Evolutionary conservation across 2,113 vertebrate species (phyloP).

Genomic region (Zootoca vivipara): DNA sequence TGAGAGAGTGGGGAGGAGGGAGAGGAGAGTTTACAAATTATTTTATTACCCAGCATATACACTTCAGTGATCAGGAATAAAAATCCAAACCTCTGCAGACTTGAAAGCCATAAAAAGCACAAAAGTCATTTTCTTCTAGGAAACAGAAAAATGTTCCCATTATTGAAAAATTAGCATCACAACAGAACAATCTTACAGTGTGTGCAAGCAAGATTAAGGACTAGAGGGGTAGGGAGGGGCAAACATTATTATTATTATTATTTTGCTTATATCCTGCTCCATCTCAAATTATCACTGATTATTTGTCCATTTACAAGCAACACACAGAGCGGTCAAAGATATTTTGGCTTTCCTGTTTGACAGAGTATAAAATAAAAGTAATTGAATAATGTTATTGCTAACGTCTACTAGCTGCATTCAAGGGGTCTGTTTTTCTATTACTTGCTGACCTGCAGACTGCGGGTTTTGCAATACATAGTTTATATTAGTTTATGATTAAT

Average conservation of each 20-base stretch:
- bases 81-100: slow-evolving; percentile 32
- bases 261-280: neutral
- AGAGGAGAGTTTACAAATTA: neutral
- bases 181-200: neutral
- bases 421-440: neutral
- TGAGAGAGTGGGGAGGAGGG: neutral
- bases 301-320: slow-evolving; percentile 6
- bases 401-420: neutral
- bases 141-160: neutral
- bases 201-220: neutral
- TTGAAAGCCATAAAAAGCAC: slow-evolving; percentile 7
- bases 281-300: slow-evolving; percentile 5
- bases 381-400: neutral
- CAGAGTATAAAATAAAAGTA: neutral
- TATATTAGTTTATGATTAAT: neutral
- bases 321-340: neutral
- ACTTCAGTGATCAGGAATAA: slow-evolving; percentile 36
- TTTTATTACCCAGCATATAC: slow-evolving; percentile 12
- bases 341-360: neutral
- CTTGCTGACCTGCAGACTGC: neutral
- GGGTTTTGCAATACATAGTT: neutral
- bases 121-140: neutral
- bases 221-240: neutral
- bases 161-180: neutral
- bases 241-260: too few relatives aligned